A percentile compares a stretch with the other conserved stretches of the same genome.
phyloP scores from a whole-genome alignment of 1,140 invertebrate genomes.

The Stenopsyche tienmushanensis region DNA sequence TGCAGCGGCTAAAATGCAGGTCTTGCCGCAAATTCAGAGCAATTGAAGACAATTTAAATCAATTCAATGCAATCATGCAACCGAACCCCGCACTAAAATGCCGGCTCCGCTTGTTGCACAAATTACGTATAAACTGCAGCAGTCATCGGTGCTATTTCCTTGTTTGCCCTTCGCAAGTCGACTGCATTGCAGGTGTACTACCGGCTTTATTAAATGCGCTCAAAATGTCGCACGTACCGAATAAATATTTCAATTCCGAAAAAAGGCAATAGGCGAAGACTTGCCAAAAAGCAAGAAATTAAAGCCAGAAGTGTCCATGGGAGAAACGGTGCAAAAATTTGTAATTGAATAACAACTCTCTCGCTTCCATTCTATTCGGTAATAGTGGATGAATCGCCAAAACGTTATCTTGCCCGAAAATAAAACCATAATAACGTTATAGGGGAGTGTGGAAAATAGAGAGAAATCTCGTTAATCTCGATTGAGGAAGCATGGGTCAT shows the following conservation, averaged over 20 bases:
- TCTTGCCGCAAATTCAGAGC: neutral
- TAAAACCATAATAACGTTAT: too few species aligned
- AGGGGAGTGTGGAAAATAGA: too few species aligned
- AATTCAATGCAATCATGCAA: constrained; percentile 7
- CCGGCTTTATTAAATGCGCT: neutral
- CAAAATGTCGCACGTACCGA: neutral
- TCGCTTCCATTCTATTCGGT: neutral
- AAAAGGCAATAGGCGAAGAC: too few species aligned
- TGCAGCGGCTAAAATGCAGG: neutral
- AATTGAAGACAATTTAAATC: constrained; percentile 7
- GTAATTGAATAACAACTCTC: neutral
- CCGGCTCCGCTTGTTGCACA: neutral
- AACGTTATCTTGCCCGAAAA: too few species aligned
- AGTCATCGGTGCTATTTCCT: neutral
- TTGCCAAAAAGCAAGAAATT: too few species aligned
- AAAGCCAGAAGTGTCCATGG: neutral
- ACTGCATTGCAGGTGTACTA: constrained; percentile 18
- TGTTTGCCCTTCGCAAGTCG: neutral
- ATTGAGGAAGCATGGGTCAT: too few species aligned
- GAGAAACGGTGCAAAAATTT: neutral
- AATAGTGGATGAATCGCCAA: neutral
- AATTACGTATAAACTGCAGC: constrained; percentile 3
- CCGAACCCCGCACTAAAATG: neutral
- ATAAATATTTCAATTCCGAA: neutral
- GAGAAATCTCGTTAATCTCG: too few species aligned